A percentile compares a stretch with the other conserved stretches of the same genome.
These are phyloP conservation scores for Mayetiola destructor DNA, from an alignment of 2,888 invertebrate genomes.

Conservation along the genomic window DNA sequence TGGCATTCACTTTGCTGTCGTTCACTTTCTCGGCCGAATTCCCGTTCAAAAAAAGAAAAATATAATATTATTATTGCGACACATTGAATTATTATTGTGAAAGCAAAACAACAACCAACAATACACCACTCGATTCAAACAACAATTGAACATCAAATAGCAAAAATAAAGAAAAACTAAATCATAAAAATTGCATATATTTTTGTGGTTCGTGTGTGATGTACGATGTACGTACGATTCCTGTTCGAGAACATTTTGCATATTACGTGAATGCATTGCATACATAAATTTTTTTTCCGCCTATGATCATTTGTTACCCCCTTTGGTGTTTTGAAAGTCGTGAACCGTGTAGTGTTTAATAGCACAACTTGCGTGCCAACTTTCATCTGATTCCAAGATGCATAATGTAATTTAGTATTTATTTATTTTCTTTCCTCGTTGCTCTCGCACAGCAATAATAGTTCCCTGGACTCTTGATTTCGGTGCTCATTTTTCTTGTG, in stretches of 20 bases:
- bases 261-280: neutral
- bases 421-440: too few species aligned
- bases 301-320: neutral
- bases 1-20: too few species aligned
- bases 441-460: too few species aligned
- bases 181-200: constrained; percentile 8
- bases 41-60: neutral
- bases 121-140: too few species aligned
- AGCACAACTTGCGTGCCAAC: constrained; percentile 13
- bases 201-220: neutral
- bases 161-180: constrained; percentile 9
- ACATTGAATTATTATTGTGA: neutral
- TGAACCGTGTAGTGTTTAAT: constrained; percentile 16
- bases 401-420: too few species aligned
- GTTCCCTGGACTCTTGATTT: too few species aligned
- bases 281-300: neutral
- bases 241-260: too few species aligned
- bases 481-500: too few species aligned
- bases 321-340: constrained; percentile 10
- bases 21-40: neutral
- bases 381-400: too few species aligned
- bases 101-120: too few species aligned
- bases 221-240: too few species aligned
- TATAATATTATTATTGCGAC: constrained; percentile 4
- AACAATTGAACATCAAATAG: constrained; percentile 5